Percentiles rank a stretch among this genome's conserved stretches.
Evolutionary conservation across 2,888 invertebrate species (phyloP).

Genomic region (Orgyia antiqua): DNA sequence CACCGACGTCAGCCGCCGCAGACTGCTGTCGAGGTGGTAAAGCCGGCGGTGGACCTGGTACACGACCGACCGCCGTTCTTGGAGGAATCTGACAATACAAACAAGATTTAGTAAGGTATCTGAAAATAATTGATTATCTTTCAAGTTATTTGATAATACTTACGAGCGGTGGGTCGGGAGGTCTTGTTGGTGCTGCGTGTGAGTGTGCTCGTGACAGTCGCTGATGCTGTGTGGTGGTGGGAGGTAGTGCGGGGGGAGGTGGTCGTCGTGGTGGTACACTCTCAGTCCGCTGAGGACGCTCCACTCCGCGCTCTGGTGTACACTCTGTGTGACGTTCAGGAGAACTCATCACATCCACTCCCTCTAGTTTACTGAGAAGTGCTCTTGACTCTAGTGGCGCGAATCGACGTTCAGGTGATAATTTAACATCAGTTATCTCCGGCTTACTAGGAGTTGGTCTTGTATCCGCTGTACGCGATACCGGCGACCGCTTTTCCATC

Average conservation of each 20-base stretch:
- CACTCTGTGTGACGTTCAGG: constrained; percentile 1
- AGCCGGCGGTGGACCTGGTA: constrained; percentile 57
- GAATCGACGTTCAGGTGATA: constrained; percentile 36
- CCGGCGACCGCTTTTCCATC: constrained; percentile 41
- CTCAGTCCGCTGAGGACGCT: constrained; percentile 22
- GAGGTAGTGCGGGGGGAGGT: constrained; percentile 36
- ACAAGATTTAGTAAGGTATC: no score
- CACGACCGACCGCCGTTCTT: constrained; percentile 29
- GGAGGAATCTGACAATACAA: constrained; percentile 48
- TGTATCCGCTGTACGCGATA: constrained; percentile 28
- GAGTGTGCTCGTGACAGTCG: constrained; percentile 54
- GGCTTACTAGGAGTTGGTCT: constrained; percentile 22
- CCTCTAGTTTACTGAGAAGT: constrained; percentile 23
- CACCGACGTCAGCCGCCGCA: constrained; percentile 61
- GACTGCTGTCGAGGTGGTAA: constrained; percentile 78
- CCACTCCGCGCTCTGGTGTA: constrained; percentile 1
- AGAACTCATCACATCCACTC: constrained; percentile 7
- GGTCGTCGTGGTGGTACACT: constrained; percentile 40
- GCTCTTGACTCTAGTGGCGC: constrained; percentile 24
- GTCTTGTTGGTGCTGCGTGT: constrained; percentile 43
- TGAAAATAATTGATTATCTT: no score
- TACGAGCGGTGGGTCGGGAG: constrained; percentile 50
- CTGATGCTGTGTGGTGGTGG: constrained; percentile 30
- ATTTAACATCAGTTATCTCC: no score
- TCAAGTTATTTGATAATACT: no score